phyloP scores from a whole-genome alignment of 1,140 invertebrate genomes.

The Heliconius congener region DNA sequence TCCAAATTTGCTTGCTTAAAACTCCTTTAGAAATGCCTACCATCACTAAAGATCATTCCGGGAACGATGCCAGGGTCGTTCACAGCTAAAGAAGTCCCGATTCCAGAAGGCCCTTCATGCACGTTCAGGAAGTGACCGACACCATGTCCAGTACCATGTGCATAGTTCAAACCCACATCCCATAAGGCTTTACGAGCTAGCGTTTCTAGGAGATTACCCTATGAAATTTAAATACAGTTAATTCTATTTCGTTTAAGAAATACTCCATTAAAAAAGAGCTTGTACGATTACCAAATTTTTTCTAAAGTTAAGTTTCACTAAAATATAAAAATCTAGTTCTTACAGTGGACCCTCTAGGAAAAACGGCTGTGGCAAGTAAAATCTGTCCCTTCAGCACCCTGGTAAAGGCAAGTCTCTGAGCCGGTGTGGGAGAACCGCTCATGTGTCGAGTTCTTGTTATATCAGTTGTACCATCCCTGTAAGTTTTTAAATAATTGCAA shows the following conservation, averaged over 20 bases:
- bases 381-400: slow-evolving; percentile 94
- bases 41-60: slow-evolving; percentile 97
- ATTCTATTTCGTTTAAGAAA: no score
- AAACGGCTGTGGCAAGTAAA: slow-evolving; percentile 87
- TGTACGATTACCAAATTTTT: no score
- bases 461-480: slow-evolving; percentile 71
- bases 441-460: slow-evolving; percentile 69
- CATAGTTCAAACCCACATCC: slow-evolving; percentile 96
- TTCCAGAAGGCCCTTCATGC: slow-evolving; percentile 95
- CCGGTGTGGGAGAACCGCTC: slow-evolving; percentile 44
- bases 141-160: slow-evolving; percentile 98
- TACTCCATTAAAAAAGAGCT: no score
- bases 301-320: not conserved
- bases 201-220: slow-evolving; percentile 92
- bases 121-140: slow-evolving; percentile 98
- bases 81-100: slow-evolving; percentile 86
- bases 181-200: slow-evolving; percentile 93
- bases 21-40: slow-evolving; percentile 72
- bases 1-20: no score
- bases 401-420: slow-evolving; percentile 82
- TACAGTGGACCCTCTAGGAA: slow-evolving; percentile 84
- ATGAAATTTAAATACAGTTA: slow-evolving; percentile 10
- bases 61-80: slow-evolving; percentile 92
- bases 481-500: not conserved
- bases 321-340: slow-evolving; percentile 19